Evolutionary conservation across 2,797 vertebrate genomes (phyloP).

Genomic region (Sebastes nivosus): DNA sequence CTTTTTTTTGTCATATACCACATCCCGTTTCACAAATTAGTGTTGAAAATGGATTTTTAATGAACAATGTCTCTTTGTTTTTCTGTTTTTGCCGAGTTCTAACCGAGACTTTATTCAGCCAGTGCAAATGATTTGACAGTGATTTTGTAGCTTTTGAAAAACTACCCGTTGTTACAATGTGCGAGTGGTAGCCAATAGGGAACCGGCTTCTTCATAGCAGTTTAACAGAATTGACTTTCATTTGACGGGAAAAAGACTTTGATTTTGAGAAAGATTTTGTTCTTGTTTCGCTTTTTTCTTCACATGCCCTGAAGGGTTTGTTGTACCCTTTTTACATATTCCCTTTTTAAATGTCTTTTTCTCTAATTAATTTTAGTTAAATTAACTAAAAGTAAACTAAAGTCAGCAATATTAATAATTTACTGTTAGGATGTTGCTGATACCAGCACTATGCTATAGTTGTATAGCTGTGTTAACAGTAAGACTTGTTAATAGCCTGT

Average conservation of each 20-base stretch:
- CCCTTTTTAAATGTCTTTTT: conserved; percentile 29
- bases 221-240: conserved; percentile 31
- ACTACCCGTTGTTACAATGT: neutral
- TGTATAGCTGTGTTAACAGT: neutral
- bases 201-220: conserved; percentile 15
- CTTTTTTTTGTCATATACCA: neutral
- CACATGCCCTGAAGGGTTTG: neutral
- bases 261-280: conserved; percentile 29
- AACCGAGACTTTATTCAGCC: neutral
- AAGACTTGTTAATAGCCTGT: neutral
- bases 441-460: neutral
- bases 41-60: conserved; percentile 39
- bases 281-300: neutral
- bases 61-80: conserved; percentile 28
- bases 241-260: conserved; percentile 25
- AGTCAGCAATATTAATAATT: conserved; percentile 5
- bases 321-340: conserved; percentile 32
- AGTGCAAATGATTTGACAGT: conserved; percentile 12
- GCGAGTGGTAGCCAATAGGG: neutral
- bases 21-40: conserved; percentile 20
- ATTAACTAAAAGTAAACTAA: conserved; percentile 27
- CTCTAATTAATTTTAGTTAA: conserved; percentile 14
- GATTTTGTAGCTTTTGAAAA: conserved; percentile 42
- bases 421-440: neutral
- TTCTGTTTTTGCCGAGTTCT: neutral